These are phyloP conservation scores for Semicossyphus pulcher DNA, from an alignment of 2,113 vertebrate genomes.

Conservation along the genomic window DNA sequence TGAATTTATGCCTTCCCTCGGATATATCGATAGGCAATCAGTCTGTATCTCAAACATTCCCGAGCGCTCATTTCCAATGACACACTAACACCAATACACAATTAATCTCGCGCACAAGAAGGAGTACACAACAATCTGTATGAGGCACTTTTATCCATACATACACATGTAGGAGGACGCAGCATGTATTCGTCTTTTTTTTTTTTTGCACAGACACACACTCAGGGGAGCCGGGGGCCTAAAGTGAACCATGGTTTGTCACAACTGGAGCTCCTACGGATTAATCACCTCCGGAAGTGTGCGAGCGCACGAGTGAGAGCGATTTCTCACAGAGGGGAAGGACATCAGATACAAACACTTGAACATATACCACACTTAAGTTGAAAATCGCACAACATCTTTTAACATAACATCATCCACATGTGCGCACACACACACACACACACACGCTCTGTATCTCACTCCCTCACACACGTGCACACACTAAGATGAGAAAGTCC, in stretches of 20 bases:
- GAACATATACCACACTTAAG: constrained; percentile 1
- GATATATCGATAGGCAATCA: constrained; percentile 57
- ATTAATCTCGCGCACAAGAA: constrained; percentile 42
- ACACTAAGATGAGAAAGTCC: constrained; percentile 74
- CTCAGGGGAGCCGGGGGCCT: constrained; percentile 33
- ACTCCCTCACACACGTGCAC: constrained; percentile 1
- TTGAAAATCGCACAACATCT: constrained; percentile 33
- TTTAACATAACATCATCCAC: constrained; percentile 32
- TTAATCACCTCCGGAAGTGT: constrained; percentile 66
- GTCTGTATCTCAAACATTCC: constrained; percentile 63
- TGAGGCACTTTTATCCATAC: neutral
- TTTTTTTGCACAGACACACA: constrained; percentile 9
- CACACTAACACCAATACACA: constrained; percentile 65
- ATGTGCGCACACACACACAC: constrained; percentile 5
- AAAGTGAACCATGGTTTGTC: constrained; percentile 70
- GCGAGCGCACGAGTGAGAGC: constrained; percentile 36
- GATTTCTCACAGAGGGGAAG: constrained; percentile 42
- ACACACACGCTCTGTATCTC: neutral
- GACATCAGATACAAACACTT: constrained; percentile 49
- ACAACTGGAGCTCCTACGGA: constrained; percentile 46
- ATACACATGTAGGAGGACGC: constrained; percentile 4
- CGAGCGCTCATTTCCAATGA: constrained; percentile 60
- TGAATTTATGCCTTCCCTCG: constrained; percentile 45
- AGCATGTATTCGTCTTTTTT: no score
- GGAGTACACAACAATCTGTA: neutral